Conservation (phyloP, 2,113 vertebrate genomes). For the mouse (Mus musculus) region DNA sequence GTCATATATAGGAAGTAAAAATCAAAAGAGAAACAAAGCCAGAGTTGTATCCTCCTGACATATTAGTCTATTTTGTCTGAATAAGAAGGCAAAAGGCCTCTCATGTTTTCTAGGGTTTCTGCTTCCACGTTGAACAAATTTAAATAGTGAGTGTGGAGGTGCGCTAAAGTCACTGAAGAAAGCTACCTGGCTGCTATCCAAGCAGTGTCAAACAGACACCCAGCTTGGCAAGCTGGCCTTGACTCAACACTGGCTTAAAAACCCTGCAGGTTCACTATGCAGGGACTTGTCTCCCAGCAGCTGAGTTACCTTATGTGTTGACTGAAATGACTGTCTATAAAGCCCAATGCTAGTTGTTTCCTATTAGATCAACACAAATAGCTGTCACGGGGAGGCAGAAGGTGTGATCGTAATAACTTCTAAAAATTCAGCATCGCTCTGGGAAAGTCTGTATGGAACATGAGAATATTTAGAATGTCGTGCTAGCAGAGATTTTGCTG, state of each 20-base stretch:
- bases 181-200: background rate
- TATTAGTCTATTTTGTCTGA: background rate
- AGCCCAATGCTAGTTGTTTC: background rate
- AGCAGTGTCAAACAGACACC: background rate
- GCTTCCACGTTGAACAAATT: constrained; percentile 30
- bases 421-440: background rate
- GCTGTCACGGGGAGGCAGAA: background rate
- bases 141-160: background rate
- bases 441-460: background rate
- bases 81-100: background rate
- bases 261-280: background rate
- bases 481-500: background rate
- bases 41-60: background rate
- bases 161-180: background rate
- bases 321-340: background rate
- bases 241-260: background rate
- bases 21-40: background rate
- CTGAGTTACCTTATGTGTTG: background rate
- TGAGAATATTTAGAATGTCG: background rate
- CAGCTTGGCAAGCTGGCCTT: constrained; percentile 17
- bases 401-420: background rate
- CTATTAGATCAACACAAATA: constrained; percentile 12
- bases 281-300: background rate
- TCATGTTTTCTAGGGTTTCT: background rate
- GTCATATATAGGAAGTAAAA: background rate